These are phyloP conservation scores for Psilanteris sp. DNA, from an alignment of 1,140 invertebrate species.

Conservation along the genomic window DNA sequence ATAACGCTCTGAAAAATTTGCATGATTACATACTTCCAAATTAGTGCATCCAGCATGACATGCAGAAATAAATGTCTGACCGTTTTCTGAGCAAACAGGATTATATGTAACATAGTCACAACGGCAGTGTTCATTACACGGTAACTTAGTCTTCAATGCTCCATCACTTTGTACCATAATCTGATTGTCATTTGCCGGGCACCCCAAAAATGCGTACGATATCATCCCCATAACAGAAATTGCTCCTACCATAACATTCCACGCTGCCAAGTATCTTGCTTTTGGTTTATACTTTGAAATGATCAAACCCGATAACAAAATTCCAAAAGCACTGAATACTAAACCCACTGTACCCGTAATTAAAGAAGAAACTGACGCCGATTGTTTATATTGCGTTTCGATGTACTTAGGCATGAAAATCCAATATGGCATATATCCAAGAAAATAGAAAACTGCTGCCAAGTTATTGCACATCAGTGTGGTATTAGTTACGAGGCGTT, in stretches of 20 bases:
- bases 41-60: constrained; percentile 85
- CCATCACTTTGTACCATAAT: constrained; percentile 78
- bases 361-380: constrained; percentile 84
- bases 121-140: constrained; percentile 83
- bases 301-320: constrained; percentile 84
- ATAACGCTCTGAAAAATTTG: too few relatives aligned
- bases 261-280: constrained; percentile 85
- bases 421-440: constrained; percentile 87
- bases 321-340: constrained; percentile 86
- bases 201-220: constrained; percentile 86
- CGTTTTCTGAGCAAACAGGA: constrained; percentile 83
- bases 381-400: constrained; percentile 87
- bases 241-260: constrained; percentile 86
- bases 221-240: constrained; percentile 84
- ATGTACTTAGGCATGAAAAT: constrained; percentile 89
- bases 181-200: constrained; percentile 82
- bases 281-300: constrained; percentile 86
- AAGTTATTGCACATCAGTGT: constrained; percentile 86
- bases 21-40: constrained; percentile 66
- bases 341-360: constrained; percentile 86
- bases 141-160: constrained; percentile 75
- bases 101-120: constrained; percentile 86
- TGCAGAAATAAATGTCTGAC: constrained; percentile 84
- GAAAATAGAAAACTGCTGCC: constrained; percentile 84
- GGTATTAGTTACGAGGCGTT: constrained; percentile 83